Base-by-base conservation (phyloP, 2,888 invertebrate species). In the Chirona hameri region DNA sequence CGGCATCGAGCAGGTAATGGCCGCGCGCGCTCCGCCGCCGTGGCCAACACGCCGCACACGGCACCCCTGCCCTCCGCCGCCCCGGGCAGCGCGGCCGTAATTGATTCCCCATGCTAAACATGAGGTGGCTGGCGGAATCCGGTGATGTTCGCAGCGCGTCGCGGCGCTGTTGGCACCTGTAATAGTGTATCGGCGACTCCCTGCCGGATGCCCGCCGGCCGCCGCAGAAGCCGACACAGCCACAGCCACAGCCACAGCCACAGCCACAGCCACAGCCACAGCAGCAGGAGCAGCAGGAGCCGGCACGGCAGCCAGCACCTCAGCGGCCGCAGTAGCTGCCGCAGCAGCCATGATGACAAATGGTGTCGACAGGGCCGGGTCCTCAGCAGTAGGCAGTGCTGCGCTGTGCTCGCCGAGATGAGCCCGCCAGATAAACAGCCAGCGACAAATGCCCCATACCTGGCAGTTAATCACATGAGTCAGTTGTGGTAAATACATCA, bases 91-190 rank as follows among this genome's bases (percentile, higher is more conserved):
- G 7, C 2, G 31, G 0, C 21, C 21, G 46, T 46, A 76, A 76
- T 76, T 76, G 76, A 76, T 76, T 76, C 24, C 24, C 46, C 46
- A 76, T 76, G 76, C 76, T 39, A 76, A 76, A 24, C 21, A 31
- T 7, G 46, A 15, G 31, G 31, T 72, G 10, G 29, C 31, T 18
- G 72, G 31, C 72, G 24, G 31, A 15, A 7, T 15, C 31, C 14
- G 31, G 72, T 18, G 3, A 7, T 39, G 46, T 76, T 39, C 7
- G 46, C 10, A 24, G 31, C 76, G 31, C 76, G 24, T 1, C 27
- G 76, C 27, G 46, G 24, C 76, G 21, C 46, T 76, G 76, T 76
- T 46, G 21, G 39, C 76, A 9, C 39, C 76, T 21, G 21, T 76
- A 76, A 76, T 76, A 39, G 46, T 46, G 39, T 46, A 24, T 0